Base-by-base conservation (phyloP, 2,113 vertebrate genomes). In the Symphodus melops region DNA sequence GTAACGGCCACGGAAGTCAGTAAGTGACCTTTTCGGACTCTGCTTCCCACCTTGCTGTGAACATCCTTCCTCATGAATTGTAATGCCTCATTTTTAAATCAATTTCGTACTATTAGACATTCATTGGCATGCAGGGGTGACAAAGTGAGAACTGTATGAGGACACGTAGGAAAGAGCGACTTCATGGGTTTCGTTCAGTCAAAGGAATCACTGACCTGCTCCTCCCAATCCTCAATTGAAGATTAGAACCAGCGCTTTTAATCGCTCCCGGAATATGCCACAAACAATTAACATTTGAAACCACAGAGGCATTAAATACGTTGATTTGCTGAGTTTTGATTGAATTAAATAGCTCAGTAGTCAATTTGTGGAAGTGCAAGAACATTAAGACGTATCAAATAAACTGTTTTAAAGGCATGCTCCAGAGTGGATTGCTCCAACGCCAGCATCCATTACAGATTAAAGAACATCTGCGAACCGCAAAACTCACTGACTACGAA, bases 1-100 rank as follows among this genome's bases (percentile, higher is more conserved):
- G 96, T 99, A 42, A 98, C 98, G 1, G 98, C 97, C 80, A 98
- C 96, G 0, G 98, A 99, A 95, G 95, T 96, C 78, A 94, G 98
- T 99, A 94, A 97, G 97, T 98, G 75, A 48, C 33, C 63, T 77
- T 61, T 23, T 20, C 53, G 20, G 46, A n/a, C 49, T 53, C 14
- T 33, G 28, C 28, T 6, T 10, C 20, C 7, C 59, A n/a, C 25
- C 37, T 28, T 12, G 25, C 75, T 28, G 70, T 28, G 69, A 58
- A 42, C 33, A 19, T 9, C 0, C 4, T 6, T 49, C 62, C 63
- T 13, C 17, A 37, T 49, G 66, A 66, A 68, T 71, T 0, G 16
- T 19, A 61, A 79, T 74, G 33, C 52, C 53, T 51, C 37, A 13
- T 51, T 78, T 64, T 57, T 5, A 52, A 72, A 61, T 74, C 68